Evolutionary conservation across 2,888 invertebrate genomes (phyloP), one percentile per base, ranked within the genome.

Genomic region (Salticus scenicus): DNA sequence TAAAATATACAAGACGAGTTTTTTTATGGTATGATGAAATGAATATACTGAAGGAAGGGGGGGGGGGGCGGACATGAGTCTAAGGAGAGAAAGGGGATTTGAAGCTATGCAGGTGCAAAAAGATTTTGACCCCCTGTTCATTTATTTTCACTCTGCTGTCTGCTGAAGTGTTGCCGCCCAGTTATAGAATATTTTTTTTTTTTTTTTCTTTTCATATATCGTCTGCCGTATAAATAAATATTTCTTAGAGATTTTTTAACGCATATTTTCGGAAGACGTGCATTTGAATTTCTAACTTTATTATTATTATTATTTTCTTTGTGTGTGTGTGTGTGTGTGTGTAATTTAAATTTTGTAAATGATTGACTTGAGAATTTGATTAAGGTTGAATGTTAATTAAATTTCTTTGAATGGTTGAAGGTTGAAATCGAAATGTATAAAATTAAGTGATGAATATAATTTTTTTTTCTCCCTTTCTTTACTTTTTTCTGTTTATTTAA

Each of bases 41-140:
- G 24, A 57, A 57, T 24, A 57, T 24, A 7, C 57, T 2, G 7
- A 24, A 17, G 12, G 12, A 17, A 17, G 57, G 7, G 24, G 57
- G 24, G 24, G 57, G 57, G 24, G 42, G 10, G 10, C 24, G 24
- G 2, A n/a, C 4, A 5, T 1, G 20, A 24, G 1, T 24, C 4
- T 5, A 1, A 57, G 24, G 4, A 1, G 24, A 0, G n/a, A n/a
- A n/a, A 4, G 5, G 1, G 4, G 4, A 20, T 1, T 1, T 24
- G 4, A 20, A 57, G 24, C 57, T 24, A 24, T 57, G 57, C 57
- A 57, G 57, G 57, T 57, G 57, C 57, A 57, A 57, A 57, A 57
- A 57, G 57, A 57, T 57, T 57, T 57, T 57, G 57, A 57, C 57
- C 57, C 57, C 57, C 57, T 57, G 1, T 24, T 57, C 57, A 57